Evolutionary conservation across 2,113 vertebrate species (phyloP), one percentile per base, ranked within the genome.

Genomic region (Emydura subglobosa): DNA sequence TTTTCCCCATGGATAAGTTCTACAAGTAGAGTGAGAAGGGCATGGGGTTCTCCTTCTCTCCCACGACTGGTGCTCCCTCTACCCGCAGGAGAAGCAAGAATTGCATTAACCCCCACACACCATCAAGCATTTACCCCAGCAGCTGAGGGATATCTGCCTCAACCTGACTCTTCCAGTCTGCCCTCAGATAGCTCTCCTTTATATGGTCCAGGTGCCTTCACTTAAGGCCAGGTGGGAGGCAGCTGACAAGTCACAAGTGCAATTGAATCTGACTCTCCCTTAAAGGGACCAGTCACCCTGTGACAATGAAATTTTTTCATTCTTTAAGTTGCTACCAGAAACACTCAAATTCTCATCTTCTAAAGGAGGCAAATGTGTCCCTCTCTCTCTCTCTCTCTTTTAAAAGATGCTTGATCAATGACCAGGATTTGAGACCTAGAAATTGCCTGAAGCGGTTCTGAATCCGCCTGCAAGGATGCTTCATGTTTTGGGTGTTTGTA

Each of bases 301-400:
- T 72, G 65, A 39, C n/a, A 39, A 57, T 90, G 93, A 65, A 57
- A 57, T 74, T 91, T 93, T 90, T 95, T 86, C 87, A 85, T 86
- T 93, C 87, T 88, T 92, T 61, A 86, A 0, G 0, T 54, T 55
- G 53, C 72, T 96, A 95, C 65, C 83, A 89, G 39, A 87, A 47
- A 61, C 55, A 79, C 87, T 86, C 47, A 84, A 25, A 79, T 57
- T 89, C 87, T 80, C 54, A 88, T 82, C 80, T 54, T 79, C 82
- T 72, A 39, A 88, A 81, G 83, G 55, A n/a, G 4, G 22, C 0
- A 1, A 17, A 42, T 68, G 6, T 68, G 31, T 65, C 7, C 13
- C 59, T 34, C 31, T 16, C 61, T 68, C 59, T 5, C 29, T 34
- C 29, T 61, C 27, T 9, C 25, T 65, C 1, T 5, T 7, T 54